Evolutionary conservation across 2,888 invertebrate species (phyloP).

Genomic region (Eristalis tenax): DNA sequence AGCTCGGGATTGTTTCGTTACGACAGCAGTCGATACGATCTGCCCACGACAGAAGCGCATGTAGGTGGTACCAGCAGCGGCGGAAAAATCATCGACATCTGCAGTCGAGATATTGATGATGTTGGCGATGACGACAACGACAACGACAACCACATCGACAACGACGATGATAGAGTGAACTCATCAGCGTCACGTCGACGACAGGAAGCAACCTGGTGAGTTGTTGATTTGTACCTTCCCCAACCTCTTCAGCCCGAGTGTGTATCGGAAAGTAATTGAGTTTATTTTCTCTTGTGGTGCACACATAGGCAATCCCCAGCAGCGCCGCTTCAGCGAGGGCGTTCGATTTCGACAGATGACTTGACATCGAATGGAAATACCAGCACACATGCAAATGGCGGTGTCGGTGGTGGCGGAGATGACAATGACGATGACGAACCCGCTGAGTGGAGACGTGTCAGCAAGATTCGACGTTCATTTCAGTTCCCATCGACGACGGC

Average conservation of each 20-base stretch:
- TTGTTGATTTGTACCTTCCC: slow-evolving; percentile 20
- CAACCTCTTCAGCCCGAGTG: not conserved
- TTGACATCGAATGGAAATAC: slow-evolving; percentile 79
- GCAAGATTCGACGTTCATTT: slow-evolving; percentile 85
- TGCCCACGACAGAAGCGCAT: slow-evolving; percentile 60
- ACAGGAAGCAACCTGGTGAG: slow-evolving; percentile 64
- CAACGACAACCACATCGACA: slow-evolving; percentile 62
- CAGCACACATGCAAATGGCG: slow-evolving; percentile 72
- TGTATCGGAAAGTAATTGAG: not conserved
- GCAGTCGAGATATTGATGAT: slow-evolving; percentile 77
- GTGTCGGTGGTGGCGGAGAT: slow-evolving; percentile 81
- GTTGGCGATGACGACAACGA: slow-evolving; percentile 77
- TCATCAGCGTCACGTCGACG: slow-evolving; percentile 73
- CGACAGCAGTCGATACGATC: slow-evolving; percentile 66
- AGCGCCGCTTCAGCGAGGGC: slow-evolving; percentile 78
- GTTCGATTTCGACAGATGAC: slow-evolving; percentile 83
- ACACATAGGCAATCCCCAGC: slow-evolving; percentile 74
- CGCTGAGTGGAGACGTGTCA: slow-evolving; percentile 86
- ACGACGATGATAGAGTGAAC: slow-evolving; percentile 68
- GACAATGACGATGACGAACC: slow-evolving; percentile 81
- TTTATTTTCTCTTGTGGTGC: slow-evolving; percentile 38
- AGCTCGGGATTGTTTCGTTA: slow-evolving; percentile 60
- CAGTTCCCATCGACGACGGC: slow-evolving; percentile 84
- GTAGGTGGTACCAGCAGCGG: slow-evolving; percentile 74
- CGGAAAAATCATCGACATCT: slow-evolving; percentile 77